A percentile compares a stretch with the other conserved stretches of the same genome.
Evolutionary conservation across 2,113 vertebrate species (phyloP).

Genomic region (Protomyctophum bolini): DNA sequence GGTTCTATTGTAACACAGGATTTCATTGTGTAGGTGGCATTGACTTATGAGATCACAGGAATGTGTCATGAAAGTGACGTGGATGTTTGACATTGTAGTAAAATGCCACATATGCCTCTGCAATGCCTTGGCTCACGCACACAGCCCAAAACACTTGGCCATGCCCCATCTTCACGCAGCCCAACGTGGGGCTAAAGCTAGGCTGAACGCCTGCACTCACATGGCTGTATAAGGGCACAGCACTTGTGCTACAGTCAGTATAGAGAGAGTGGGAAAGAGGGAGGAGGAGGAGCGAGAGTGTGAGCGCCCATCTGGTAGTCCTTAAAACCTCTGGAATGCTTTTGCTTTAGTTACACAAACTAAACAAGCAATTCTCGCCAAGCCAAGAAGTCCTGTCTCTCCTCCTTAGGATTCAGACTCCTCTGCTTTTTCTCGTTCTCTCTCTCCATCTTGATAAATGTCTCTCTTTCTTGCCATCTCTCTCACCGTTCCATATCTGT

Average conservation of each 20-base stretch:
- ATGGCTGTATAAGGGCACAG: slow-evolving; percentile 85
- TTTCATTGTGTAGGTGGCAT: background rate
- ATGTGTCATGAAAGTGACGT: slow-evolving; percentile 10
- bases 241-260: slow-evolving; percentile 52
- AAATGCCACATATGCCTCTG: slow-evolving; percentile 51
- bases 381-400: slow-evolving; percentile 59
- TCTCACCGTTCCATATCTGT: slow-evolving; percentile 16
- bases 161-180: slow-evolving; percentile 37
- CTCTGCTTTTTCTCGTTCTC: slow-evolving; percentile 7
- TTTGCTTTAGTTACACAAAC: slow-evolving; percentile 87
- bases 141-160: slow-evolving; percentile 15
- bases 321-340: slow-evolving; percentile 87
- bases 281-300: slow-evolving; percentile 57
- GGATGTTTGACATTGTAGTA: slow-evolving; percentile 39
- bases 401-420: slow-evolving; percentile 11
- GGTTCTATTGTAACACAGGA: too few species aligned
- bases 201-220: slow-evolving; percentile 63
- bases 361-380: slow-evolving; percentile 80
- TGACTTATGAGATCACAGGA: slow-evolving; percentile 25
- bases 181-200: slow-evolving; percentile 39
- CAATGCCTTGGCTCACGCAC: slow-evolving; percentile 27
- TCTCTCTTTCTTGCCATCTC: slow-evolving; percentile 26
- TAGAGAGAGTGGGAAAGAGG: slow-evolving; percentile 36
- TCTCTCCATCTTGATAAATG: slow-evolving; percentile 22
- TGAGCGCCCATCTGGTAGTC: slow-evolving; percentile 83